Base-by-base conservation (phyloP, 1,140 invertebrate species). In the Papilio glaucus region DNA sequence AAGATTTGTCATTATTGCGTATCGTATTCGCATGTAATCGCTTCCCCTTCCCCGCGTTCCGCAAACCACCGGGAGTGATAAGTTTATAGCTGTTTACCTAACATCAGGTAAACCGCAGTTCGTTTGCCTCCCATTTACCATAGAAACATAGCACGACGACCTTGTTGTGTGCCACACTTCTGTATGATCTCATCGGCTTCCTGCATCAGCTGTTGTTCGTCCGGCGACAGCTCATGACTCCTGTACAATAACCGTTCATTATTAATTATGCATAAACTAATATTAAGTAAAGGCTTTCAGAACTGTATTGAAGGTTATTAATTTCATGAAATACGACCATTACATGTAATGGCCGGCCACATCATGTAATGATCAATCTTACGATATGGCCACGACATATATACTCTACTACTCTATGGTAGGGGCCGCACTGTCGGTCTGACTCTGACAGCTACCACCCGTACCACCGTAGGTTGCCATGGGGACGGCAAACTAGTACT, bases 101-200 rank as follows among this genome's bases (percentile, higher is more conserved):
- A 41, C 39, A 0, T 13, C 12, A 13, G 1, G 6, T 33, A 41
- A 41, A 4, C 39, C 13, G 13, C 39, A 13, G 39, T 2, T 6
- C 29, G 29, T 33, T 33, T 33, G n/a, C 13, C 7, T 6, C 42
- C n/a, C 42, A 15, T 45, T 53, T 26, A 45, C 38, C 12, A 57
- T 15, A 63, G 5, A 63, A 21, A 42, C 49, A 57, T 68, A 57
- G n/a, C 4, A 15, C 0, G 15, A 1, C 13, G 41, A 89, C 87
- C 81, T 86, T 84, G 81, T 29, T 79, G 76, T 72, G 88, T 83
- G 6, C 86, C 88, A 71, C 83, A 89, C 72, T 88, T 92, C 53
- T 87, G 85, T 53, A 91, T 84, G 29, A 90, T 92, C 79, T 89
- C 88, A 76, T 90, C 89, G 3, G 87, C 89, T 79, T 91, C 89